Percentiles rank a stretch among this genome's conserved stretches.
Evolutionary conservation across 2,113 vertebrate species (phyloP).

Genomic region (Saccopteryx leptura): DNA sequence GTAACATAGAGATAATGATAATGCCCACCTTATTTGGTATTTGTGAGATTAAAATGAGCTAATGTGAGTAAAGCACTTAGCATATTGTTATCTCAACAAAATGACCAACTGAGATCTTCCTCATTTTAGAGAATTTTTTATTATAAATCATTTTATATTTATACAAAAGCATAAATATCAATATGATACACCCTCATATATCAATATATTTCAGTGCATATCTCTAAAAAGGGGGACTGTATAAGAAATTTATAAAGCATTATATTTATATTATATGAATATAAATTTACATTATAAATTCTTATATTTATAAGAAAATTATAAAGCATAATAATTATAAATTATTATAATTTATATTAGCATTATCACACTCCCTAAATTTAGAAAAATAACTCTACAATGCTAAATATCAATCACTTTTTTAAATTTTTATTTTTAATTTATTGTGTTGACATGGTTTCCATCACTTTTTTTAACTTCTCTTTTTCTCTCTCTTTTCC

Average conservation of each 20-base stretch:
- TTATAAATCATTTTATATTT: background rate
- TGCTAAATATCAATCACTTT: background rate
- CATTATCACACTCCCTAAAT: background rate
- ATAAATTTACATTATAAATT: no score
- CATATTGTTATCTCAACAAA: background rate
- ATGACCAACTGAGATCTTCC: background rate
- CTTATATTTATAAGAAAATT: no score
- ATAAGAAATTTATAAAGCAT: constrained; percentile 17
- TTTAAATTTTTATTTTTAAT: no score
- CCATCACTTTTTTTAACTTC: no score
- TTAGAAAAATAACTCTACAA: background rate
- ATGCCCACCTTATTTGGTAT: background rate
- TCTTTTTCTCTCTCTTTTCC: no score
- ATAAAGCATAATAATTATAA: no score
- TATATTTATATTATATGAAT: no score
- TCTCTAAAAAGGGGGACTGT: background rate
- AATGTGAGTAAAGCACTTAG: background rate
- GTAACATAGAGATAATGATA: background rate
- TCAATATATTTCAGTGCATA: background rate
- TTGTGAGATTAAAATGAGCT: constrained; percentile 9
- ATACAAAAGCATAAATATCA: background rate
- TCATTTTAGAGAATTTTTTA: background rate
- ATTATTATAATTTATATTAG: no score
- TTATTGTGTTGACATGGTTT: no score
- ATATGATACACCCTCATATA: background rate